Evolutionary conservation across 2,888 invertebrate species (phyloP), one percentile per base, ranked within the genome.

Genomic region (Drosophila phalerata): DNA sequence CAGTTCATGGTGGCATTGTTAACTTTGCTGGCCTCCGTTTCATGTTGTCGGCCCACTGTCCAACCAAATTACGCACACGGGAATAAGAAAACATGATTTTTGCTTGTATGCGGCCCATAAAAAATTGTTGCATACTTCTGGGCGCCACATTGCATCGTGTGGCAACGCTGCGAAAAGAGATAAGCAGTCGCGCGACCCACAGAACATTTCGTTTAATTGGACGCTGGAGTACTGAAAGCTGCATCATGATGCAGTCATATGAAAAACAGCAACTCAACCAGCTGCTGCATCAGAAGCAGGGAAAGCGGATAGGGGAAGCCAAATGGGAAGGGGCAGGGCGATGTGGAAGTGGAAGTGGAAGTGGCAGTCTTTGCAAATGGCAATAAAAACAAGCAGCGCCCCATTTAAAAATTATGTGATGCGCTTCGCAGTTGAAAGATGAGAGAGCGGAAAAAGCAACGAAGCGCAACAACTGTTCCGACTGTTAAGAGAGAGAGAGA

Each of bases 61-160:
- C 80, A 79, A 71, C 71, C 77, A 85, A 88, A 88, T 86, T 81
- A 85, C 89, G 85, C 88, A 87, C 82, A 79, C 89, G 89, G 84
- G 84, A 89, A 85, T 89, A 85, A 86, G 85, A 75, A 89, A 86
- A 89, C 88, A 89, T 88, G 90, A 88, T 89, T 86, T 89, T 88
- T 88, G 87, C 87, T 87, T 89, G 85, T 85, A 85, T 85, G 83
- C 77, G 78, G 77, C 73, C 74, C 81, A 89, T 89, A 88, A 89
- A 86, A 89, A 85, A 86, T 78, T 85, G 89, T 85, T 82, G 88
- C 85, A 79, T 73, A 89, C 85, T 89, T 85, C 73, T 49, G 76
- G 61, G 78, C 74, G 81, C 83, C 85, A 64, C 72, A 38, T 53
- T 58, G n/a, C 43, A 58, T 40, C 25, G 28, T 17, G 25, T n/a